These are phyloP conservation scores for Hybos culiciformis DNA, from an alignment of 2,888 invertebrate species.

Conservation along the genomic window DNA sequence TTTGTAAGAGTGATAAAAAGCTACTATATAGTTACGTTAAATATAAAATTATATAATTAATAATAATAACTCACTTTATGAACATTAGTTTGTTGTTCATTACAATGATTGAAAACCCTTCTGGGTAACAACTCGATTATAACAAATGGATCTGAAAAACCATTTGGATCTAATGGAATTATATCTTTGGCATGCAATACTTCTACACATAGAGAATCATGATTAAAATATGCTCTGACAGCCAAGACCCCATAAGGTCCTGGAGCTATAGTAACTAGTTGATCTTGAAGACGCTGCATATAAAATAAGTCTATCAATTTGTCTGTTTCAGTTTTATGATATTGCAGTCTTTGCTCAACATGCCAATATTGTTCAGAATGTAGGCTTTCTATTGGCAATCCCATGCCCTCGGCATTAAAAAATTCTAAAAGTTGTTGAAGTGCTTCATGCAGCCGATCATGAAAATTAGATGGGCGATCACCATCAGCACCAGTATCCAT, in stretches of 20 bases:
- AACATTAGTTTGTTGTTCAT: constrained; percentile 82
- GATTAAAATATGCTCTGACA: constrained; percentile 79
- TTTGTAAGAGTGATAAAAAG: neutral
- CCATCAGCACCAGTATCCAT: constrained; percentile 61
- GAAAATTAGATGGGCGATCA: constrained; percentile 76
- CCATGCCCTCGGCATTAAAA: constrained; percentile 52
- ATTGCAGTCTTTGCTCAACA: constrained; percentile 66
- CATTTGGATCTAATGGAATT: constrained; percentile 86
- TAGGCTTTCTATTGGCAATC: constrained; percentile 54
- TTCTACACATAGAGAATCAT: constrained; percentile 85
- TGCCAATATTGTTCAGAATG: constrained; percentile 56
- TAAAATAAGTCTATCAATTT: constrained; percentile 76
- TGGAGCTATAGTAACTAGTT: constrained; percentile 45
- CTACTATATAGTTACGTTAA: neutral
- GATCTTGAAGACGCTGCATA: constrained; percentile 59
- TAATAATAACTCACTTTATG: constrained; percentile 49
- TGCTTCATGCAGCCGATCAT: constrained; percentile 70
- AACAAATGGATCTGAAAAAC: constrained; percentile 92
- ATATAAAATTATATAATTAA: neutral
- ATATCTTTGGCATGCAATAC: constrained; percentile 61
- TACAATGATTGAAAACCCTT: constrained; percentile 69
- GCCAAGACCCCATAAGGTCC: constrained; percentile 72
- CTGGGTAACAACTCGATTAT: constrained; percentile 82
- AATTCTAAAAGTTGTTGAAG: constrained; percentile 46
- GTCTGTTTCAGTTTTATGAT: constrained; percentile 76